These are phyloP conservation scores for Chionodraco myersi DNA, from an alignment of 2,113 vertebrate species.

Conservation along the genomic window DNA sequence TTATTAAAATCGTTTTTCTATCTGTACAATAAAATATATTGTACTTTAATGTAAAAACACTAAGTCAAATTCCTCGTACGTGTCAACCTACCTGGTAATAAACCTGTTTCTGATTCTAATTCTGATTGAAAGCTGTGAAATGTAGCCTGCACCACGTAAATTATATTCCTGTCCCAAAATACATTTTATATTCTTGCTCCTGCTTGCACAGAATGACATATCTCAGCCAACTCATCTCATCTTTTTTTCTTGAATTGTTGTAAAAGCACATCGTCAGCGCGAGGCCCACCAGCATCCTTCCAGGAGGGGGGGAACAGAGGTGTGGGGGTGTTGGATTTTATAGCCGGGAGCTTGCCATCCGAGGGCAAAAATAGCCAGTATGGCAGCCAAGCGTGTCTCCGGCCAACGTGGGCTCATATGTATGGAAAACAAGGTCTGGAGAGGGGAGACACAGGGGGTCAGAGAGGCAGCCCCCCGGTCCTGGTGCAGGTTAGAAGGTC, in stretches of 20 bases:
- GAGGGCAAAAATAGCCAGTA: conserved; percentile 32
- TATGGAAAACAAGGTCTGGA: conserved; percentile 72
- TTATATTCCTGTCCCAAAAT: conserved; percentile 4
- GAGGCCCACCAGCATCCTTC: conserved; percentile 43
- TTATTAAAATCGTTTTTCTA: no score
- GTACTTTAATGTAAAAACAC: no score
- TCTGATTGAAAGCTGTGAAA: background rate
- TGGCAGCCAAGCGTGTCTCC: conserved; percentile 61
- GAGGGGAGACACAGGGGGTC: conserved; percentile 68
- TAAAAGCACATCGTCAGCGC: conserved; percentile 13
- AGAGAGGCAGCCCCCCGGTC: conserved; percentile 74
- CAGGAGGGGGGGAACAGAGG: conserved; percentile 41
- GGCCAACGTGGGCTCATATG: conserved; percentile 65
- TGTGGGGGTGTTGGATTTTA: conserved; percentile 47
- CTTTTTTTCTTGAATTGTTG: conserved; percentile 18
- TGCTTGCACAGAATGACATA: conserved; percentile 21
- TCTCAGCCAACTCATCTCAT: background rate
- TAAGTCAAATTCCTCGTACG: no score
- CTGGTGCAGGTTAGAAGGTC: conserved; percentile 77
- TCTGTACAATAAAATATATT: no score
- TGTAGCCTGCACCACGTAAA: conserved; percentile 2
- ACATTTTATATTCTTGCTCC: conserved; percentile 22
- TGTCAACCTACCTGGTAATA: no score
- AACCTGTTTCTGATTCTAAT: no score
- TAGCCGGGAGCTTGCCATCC: conserved; percentile 57